Conservation (phyloP, 2,113 vertebrate genomes). For the Corydoras maculifer region DNA sequence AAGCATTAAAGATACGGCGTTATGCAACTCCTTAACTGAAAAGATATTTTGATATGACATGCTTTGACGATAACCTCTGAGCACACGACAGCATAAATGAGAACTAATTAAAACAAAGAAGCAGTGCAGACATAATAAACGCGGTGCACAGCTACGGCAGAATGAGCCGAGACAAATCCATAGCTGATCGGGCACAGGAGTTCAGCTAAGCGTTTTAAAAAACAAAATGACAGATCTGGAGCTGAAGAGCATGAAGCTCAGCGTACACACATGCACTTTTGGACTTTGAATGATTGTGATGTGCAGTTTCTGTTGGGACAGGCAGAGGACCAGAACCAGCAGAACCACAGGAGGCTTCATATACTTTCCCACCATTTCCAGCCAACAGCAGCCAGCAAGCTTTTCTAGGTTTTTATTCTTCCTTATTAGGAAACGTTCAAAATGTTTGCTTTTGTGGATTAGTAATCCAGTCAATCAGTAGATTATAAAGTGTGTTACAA, state of each 20-base stretch:
- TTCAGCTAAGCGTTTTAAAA: slow-evolving; percentile 14
- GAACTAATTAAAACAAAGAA: too few relatives aligned
- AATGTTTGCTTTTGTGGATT: too few relatives aligned
- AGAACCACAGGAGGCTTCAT: slow-evolving; percentile 3
- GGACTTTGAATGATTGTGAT: slow-evolving; percentile 8
- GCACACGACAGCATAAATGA: too few relatives aligned
- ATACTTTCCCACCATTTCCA: slow-evolving; percentile 8
- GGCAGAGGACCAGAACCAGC: background rate
- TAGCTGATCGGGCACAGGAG: background rate
- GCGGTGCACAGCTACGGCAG: background rate
- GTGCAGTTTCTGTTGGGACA: slow-evolving; percentile 8
- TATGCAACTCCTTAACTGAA: too few relatives aligned
- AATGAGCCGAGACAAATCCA: slow-evolving; percentile 2
- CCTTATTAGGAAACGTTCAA: too few relatives aligned
- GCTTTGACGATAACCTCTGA: too few relatives aligned
- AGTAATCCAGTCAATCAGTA: too few relatives aligned
- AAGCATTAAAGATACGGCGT: too few relatives aligned
- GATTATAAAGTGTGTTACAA: too few relatives aligned
- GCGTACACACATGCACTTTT: slow-evolving; percentile 5
- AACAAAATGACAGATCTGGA: slow-evolving; percentile 14
- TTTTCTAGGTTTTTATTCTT: too few relatives aligned
- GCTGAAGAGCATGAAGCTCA: background rate
- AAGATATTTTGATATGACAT: too few relatives aligned
- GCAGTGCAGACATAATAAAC: background rate
- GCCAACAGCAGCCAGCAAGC: background rate